Percentiles rank a stretch among this genome's conserved stretches.
Conservation (phyloP, 64 coral and sea anemone species). For the Stichodactyla mertensii region DNA sequence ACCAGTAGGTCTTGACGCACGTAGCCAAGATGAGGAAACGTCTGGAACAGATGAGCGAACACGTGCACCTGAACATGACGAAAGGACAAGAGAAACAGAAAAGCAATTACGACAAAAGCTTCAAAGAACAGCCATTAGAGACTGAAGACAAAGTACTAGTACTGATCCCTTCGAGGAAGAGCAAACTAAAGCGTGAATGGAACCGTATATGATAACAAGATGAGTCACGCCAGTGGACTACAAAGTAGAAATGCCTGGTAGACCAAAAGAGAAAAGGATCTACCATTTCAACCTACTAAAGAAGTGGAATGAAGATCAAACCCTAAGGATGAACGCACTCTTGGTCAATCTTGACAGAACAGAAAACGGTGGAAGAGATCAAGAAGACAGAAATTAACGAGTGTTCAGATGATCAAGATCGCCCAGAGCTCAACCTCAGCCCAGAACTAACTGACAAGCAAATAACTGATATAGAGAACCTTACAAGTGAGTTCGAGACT, state of each 20-base stretch:
- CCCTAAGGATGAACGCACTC: not conserved
- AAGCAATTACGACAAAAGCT: not conserved
- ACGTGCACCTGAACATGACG: slow-evolving; percentile 15
- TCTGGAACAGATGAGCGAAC: not conserved
- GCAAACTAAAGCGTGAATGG: slow-evolving; percentile 22
- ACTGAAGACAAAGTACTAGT: slow-evolving; percentile 20
- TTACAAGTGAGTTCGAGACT: not conserved
- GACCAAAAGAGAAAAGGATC: not conserved
- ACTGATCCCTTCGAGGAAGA: slow-evolving; percentile 29
- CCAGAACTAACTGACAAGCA: not conserved
- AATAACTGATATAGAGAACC: not conserved
- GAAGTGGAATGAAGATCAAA: not conserved
- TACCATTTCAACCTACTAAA: slow-evolving; percentile 34
- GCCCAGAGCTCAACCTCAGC: not conserved
- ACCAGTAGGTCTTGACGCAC: not conserved
- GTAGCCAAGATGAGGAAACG: slow-evolving; percentile 15
- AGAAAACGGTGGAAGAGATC: not conserved
- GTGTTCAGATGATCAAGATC: no score
- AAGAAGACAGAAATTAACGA: not conserved
- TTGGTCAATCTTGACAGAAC: not conserved
- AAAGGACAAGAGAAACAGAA: slow-evolving; percentile 38
- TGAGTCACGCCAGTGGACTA: slow-evolving; percentile 28
- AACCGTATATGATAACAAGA: slow-evolving; percentile 34
- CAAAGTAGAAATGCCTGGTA: not conserved
- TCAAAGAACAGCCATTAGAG: slow-evolving; percentile 15